Base-by-base conservation (phyloP, 2,888 invertebrate species). In the Erannis defoliaria region DNA sequence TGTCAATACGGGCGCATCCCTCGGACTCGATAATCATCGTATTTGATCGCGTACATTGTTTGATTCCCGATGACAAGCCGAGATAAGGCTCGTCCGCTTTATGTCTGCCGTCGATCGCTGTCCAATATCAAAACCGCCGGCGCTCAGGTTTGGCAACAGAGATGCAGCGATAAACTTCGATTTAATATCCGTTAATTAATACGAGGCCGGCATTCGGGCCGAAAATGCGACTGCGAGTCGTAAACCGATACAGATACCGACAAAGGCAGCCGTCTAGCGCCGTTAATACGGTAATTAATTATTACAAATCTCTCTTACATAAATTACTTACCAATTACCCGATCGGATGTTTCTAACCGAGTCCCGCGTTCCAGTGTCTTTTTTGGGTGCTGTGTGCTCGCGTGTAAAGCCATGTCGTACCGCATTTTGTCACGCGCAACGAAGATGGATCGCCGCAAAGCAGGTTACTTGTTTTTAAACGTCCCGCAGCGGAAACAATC, bases 141-240 rank as follows among this genome's bases (percentile, higher is more conserved):
- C 83, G 78, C 83, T 79, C 87, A 81, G 84, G 91, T 91, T 92
- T 90, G 90, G 88, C 92, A 91, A 90, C 88, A 85, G 86, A 91
- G 90, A 92, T 93, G 85, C 78, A 82, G 76, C 88, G 92, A 91
- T 93, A 92, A 93, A 91, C 85, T 89, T 86, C 86, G 86, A 88
- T 92, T 90, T 90, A 89, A 92, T 90, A 90, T 90, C 86, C 89
- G 91, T 92, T 93, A 92, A 93, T 92, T 91, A 92, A 93, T 91
- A 89, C 90, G 84, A 86, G 82, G 84, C 87, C 83, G 86, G 86
- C 85, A 90, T 90, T 87, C 90, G 84, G 85, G 79, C 78, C 82
- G 82, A 87, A 86, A 85, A 87, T 87, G 86, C 80, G 88, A 84
- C 84, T 86, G 86, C 89, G 90, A 88, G 86, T 83, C 82, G 83